Base-by-base conservation (phyloP, 2,113 vertebrate genomes). In the Myrmophylax atrothorax region DNA sequence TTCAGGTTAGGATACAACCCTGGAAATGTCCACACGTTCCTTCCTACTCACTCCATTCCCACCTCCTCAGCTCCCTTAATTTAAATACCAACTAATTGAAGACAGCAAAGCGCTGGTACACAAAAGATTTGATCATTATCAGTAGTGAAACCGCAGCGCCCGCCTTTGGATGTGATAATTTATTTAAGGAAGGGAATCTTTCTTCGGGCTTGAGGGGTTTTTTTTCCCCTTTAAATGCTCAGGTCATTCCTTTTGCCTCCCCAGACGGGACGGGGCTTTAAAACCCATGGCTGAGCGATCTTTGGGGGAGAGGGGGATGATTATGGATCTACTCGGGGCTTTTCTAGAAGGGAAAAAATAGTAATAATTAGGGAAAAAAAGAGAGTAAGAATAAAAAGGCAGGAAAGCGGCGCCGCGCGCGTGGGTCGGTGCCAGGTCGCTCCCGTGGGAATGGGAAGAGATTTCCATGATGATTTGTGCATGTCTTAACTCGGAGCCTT, bases 381-480 rank as follows among this genome's bases (percentile, higher is more conserved):
- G 14, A 28, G 8, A 25, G 16, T 35, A 26, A 44, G 33, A 38
- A 7, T 18, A 37, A 17, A 89, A 38, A 53, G 46, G 2, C 60
- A 40, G 55, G 49, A 12, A 31, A 75, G n/a, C 9, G 26, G 82
- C 66, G 29, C 42, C 18, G 64, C n/a, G 5, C n/a, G 17, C 28
- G 17, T 13, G 69, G n/a, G 10, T 59, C 10, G 38, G 56, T 59
- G 84, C 84, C 79, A 76, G 28, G 33, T 83, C 47, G 8, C 47
- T 91, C 88, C 92, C 92, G 83, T 89, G 93, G 89, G 84, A 88
- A 91, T 24, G 60, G 84, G 89, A 11, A 69, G 81, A 46, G 67
- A 56, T 94, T 94, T 83, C 89, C 70, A 56, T 50, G 74, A 31
- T 31, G 59, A 18, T 91, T 49, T 14, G 31, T 67, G 64, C 42